phyloP scores from a whole-genome alignment of 2,888 invertebrate genomes.

The Plagiodera versicolora region DNA sequence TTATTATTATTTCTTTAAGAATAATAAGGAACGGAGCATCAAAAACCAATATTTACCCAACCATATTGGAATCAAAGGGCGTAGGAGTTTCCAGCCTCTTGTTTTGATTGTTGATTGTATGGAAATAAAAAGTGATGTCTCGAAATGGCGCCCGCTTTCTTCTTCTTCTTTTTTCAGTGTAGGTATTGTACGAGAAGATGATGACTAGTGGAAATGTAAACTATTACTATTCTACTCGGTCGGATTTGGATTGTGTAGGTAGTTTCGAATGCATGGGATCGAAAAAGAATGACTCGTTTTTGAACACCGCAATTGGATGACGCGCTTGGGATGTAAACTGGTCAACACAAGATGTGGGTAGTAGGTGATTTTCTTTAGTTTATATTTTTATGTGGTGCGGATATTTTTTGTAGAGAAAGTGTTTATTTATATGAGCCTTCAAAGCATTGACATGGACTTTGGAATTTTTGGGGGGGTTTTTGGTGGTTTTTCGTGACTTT shows the following conservation, averaged over 20 bases:
- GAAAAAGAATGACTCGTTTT: not conserved
- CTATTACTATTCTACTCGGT: not conserved
- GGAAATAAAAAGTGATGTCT: conserved; percentile 23
- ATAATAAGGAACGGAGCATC: not conserved
- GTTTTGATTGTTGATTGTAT: conserved; percentile 31
- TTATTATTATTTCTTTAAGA: too few relatives aligned
- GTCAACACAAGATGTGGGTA: not conserved
- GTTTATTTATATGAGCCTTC: too few relatives aligned
- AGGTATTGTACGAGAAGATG: conserved; percentile 21
- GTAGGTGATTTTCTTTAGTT: not conserved
- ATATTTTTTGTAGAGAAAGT: too few relatives aligned
- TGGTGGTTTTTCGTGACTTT: too few relatives aligned
- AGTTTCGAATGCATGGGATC: not conserved
- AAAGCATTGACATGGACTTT: too few relatives aligned
- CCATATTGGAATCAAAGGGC: conserved; percentile 5
- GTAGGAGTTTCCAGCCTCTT: conserved; percentile 23
- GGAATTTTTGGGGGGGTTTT: too few relatives aligned
- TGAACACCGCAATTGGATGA: not conserved
- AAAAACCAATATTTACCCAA: conserved; percentile 7
- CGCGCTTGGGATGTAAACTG: not conserved
- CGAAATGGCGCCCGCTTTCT: conserved; percentile 20
- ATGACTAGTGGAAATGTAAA: conserved; percentile 23
- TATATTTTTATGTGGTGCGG: too few relatives aligned
- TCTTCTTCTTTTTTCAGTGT: conserved; percentile 15
- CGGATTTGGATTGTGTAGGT: not conserved